Conservation (phyloP, 2,113 vertebrate genomes). For the Eira barbara region DNA sequence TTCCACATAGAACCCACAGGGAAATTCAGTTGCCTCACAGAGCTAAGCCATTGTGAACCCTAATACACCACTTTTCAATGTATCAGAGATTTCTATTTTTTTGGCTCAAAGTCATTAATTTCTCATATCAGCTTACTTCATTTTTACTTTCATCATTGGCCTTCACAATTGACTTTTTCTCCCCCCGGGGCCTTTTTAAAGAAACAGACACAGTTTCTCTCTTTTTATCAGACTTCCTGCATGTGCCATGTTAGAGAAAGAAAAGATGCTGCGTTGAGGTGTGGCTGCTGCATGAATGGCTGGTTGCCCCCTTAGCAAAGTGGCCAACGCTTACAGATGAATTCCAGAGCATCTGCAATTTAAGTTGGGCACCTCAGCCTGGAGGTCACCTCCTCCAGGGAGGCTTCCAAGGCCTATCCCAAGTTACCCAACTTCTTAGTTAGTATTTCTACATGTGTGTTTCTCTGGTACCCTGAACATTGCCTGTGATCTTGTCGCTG, state of each 20-base stretch:
- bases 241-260: not conserved
- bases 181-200: not conserved
- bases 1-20: not conserved
- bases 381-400: not conserved
- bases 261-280: not conserved
- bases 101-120: not conserved
- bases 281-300: not conserved
- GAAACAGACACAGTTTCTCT: not conserved
- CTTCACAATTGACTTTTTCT: not conserved
- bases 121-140: not conserved
- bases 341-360: not conserved
- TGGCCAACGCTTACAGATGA: not conserved
- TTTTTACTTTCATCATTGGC: not conserved
- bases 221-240: not conserved
- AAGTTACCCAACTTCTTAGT: not conserved
- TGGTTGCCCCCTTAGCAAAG: not conserved
- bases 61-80: not conserved
- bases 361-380: not conserved
- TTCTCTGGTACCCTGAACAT: not conserved
- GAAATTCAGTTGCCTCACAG: not conserved
- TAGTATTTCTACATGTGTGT: not conserved
- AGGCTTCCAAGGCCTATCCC: not conserved
- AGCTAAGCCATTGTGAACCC: not conserved
- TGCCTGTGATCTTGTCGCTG: not conserved
- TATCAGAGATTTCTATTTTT: not conserved